phyloP scores from a whole-genome alignment of 2,113 vertebrate genomes.

The Cariama cristata region DNA sequence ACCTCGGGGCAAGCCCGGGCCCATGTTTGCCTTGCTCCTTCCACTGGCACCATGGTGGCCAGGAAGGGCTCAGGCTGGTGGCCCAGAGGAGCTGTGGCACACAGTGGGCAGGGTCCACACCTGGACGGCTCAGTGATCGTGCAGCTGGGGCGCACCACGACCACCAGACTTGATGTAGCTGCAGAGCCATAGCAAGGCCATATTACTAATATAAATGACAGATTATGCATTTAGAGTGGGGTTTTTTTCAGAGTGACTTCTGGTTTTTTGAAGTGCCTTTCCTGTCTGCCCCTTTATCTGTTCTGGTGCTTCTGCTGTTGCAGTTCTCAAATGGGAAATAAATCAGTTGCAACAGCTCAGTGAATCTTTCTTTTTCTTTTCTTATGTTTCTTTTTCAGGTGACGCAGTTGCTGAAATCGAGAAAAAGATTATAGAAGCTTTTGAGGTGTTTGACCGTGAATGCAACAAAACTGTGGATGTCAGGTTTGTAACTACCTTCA shows the following conservation, averaged over 20 bases:
- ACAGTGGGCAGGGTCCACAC: neutral
- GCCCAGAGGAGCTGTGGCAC: neutral
- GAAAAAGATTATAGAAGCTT: conserved; percentile 85
- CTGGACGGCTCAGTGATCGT: neutral
- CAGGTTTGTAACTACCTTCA: conserved; percentile 81
- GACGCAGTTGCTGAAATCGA: conserved; percentile 73
- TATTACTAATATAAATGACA: neutral
- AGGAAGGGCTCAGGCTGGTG: neutral
- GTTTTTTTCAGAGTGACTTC: neutral
- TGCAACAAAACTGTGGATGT: conserved; percentile 88
- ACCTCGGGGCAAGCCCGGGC: neutral
- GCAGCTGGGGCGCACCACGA: neutral
- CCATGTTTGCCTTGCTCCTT: neutral
- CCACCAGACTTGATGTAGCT: neutral
- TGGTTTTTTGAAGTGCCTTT: neutral
- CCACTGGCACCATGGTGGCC: neutral
- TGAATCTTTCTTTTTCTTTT: conserved; percentile 42
- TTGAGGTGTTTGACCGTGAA: conserved; percentile 91
- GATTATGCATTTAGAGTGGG: neutral
- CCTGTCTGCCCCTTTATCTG: neutral
- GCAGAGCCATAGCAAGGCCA: neutral
- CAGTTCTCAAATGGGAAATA: neutral
- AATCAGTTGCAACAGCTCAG: conserved; percentile 1
- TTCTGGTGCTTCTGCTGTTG: neutral
- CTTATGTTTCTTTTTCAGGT: conserved; percentile 77